Base-by-base conservation (phyloP, 2,113 vertebrate genomes). In the Sphaerodactylus townsendi region DNA sequence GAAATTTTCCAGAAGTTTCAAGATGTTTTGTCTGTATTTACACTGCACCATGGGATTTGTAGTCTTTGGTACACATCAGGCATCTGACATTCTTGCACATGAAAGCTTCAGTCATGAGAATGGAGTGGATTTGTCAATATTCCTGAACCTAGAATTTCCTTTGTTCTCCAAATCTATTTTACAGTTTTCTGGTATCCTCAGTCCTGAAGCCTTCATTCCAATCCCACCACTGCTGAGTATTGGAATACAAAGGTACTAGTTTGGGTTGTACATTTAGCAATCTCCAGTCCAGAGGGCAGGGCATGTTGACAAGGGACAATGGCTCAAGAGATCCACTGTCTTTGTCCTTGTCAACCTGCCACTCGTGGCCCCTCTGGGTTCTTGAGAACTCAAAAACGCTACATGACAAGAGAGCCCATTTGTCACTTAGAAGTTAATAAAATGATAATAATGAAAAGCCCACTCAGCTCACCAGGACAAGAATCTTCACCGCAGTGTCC, bases 361-460 rank as follows among this genome's bases (percentile, higher is more conserved):
- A 21, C 59, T 69, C 2, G 0, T 15, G 2, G 39, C 83, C 53
- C 3, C 14, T 65, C 59, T 10, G 44, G 48, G 13, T 50, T 72
- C 44, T 48, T 50, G 33, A 35, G 28, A 17, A 64, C 77, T 28
- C 71, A 56, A 35, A 85, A 87, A 87, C 41, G 69, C 82, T 75
- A 33, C 23, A 4, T 17, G 80, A 71, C 0, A 5, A 78, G 73
- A 48, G 82, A 77, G 72, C 62, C 21, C 65, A 48, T 35, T 82
- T 46, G 0, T 84, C 87, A 82, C 70, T 13, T 77, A 65, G 69
- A 81, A 85, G 86, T 87, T 89, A 88, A 89, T 83, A 83, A 82
- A 87, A 64, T 17, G 62, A 86, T 25, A 13, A 44, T 82, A 87
- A 89, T 88, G 48, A 81, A 88, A 89, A 68, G 83, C 21, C 75